Evolutionary conservation across 1,140 invertebrate species (phyloP), one percentile per base, ranked within the genome.

Genomic region (Lasioglossum albipes): DNA sequence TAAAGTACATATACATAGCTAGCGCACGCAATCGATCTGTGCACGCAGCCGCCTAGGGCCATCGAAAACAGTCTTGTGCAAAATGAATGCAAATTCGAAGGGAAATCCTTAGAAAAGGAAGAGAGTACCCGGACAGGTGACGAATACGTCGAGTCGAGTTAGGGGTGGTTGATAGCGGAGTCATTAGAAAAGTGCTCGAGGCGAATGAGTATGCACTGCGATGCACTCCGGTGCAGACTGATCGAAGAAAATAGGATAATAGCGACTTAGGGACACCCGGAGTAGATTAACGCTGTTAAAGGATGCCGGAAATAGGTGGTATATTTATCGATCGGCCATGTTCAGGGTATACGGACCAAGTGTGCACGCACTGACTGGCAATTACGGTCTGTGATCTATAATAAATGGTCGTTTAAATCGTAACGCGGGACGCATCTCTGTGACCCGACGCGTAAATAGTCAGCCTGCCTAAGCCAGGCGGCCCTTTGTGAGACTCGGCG

Each of bases 391-490:
- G 62, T 59, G 79, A 75, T 75, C 79, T 75, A 64, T 62, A 75
- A 75, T 69, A n/a, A 31, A 75, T 75, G 79, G 31, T 31, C 79
- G 64, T 80, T 80, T 75, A 75, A 80, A 68, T 80, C 20, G 65
- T 31, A 12, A 75, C 6, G 45, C 64, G 42, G 52, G n/a, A 62
- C 65, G 62, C 79, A 66, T 62, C 2, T 20, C 9, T 4, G 31
- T 16, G 45, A 42, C 45, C 9, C 7, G 27, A 3, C 54, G 54
- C 72, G 72, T 61, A 75, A 80, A 80, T 79, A 64, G 61, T 66
- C 31, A 7, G 18, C 27, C 12, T n/a, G 20, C n/a, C 13, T 77
- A 61, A 70, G 67, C 75, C 13, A 20, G 5, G 10, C 7, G 0
- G 45, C 59, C 75, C 59, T 78, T 78, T 72, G 68, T 64, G 68